phyloP scores from a whole-genome alignment of 2,113 vertebrate genomes.

The Saguinus midas region DNA sequence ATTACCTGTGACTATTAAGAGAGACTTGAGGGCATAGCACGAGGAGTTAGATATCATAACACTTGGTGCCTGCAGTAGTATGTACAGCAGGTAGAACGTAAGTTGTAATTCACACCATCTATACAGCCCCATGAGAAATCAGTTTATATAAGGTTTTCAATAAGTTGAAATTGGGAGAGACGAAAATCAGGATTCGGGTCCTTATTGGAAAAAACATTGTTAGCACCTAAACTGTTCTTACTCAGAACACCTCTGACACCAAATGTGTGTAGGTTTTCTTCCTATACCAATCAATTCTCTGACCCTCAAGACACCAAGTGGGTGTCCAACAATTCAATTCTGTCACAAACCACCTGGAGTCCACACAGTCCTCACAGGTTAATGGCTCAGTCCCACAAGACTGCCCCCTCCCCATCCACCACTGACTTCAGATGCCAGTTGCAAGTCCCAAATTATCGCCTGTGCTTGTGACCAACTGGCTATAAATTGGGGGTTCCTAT shows the following conservation, averaged over 20 bases:
- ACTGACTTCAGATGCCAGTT: neutral
- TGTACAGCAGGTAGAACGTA: accelerated
- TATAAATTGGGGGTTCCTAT: no score
- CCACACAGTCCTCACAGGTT: neutral
- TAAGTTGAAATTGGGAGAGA: neutral
- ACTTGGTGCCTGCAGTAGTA: accelerated
- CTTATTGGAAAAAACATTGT: neutral
- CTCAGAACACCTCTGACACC: neutral
- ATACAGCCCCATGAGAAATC: neutral
- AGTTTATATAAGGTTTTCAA: neutral
- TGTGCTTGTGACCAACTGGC: neutral
- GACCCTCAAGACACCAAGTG: neutral
- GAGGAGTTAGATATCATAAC: no score
- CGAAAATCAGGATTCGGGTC: neutral
- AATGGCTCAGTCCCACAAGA: neutral
- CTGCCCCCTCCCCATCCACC: no score
- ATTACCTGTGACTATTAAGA: neutral
- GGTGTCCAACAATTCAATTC: neutral
- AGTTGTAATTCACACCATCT: neutral
- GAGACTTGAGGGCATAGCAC: neutral
- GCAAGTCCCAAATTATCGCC: no score
- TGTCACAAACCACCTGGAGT: neutral
- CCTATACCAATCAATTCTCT: neutral
- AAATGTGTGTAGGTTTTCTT: neutral
- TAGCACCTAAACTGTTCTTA: neutral